Percentiles rank a stretch among this genome's conserved stretches.
These are phyloP conservation scores for Tribolium freemani DNA, from an alignment of 2,888 invertebrate genomes.

Conservation along the genomic window DNA sequence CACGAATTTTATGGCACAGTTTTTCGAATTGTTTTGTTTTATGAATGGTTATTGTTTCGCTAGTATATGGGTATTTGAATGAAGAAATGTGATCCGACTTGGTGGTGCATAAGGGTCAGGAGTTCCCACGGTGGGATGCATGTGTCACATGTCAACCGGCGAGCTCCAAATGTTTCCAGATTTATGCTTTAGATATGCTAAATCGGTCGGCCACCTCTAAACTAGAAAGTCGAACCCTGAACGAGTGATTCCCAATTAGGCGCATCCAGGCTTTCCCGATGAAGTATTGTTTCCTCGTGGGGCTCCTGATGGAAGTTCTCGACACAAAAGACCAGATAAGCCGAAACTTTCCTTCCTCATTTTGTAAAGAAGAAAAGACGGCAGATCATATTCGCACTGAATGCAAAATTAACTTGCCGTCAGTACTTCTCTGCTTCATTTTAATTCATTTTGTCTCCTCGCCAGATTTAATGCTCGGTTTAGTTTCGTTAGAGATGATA, in stretches of 20 bases:
- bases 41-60: neutral
- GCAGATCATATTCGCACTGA: slow-evolving; percentile 63
- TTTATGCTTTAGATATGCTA: slow-evolving; percentile 46
- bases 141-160: slow-evolving; percentile 43
- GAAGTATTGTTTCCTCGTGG: slow-evolving; percentile 64
- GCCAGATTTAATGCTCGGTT: slow-evolving; percentile 63
- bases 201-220: slow-evolving; percentile 40
- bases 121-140: slow-evolving; percentile 46
- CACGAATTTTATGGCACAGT: no score
- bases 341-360: slow-evolving; percentile 61
- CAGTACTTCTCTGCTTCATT: slow-evolving; percentile 53
- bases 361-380: slow-evolving; percentile 61
- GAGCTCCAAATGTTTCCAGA: slow-evolving; percentile 41
- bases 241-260: slow-evolving; percentile 58
- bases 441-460: slow-evolving; percentile 60
- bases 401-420: slow-evolving; percentile 62
- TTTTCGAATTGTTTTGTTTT: neutral
- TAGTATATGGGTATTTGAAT: slow-evolving; percentile 1
- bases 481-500: slow-evolving; percentile 61
- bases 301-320: slow-evolving; percentile 61
- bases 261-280: slow-evolving; percentile 57
- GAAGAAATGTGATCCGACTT: slow-evolving; percentile 40
- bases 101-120: slow-evolving; percentile 37
- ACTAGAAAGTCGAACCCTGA: slow-evolving; percentile 36
- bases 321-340: slow-evolving; percentile 64